Conservation (phyloP, 2,797 vertebrate species). For the Poecilia wingei region DNA sequence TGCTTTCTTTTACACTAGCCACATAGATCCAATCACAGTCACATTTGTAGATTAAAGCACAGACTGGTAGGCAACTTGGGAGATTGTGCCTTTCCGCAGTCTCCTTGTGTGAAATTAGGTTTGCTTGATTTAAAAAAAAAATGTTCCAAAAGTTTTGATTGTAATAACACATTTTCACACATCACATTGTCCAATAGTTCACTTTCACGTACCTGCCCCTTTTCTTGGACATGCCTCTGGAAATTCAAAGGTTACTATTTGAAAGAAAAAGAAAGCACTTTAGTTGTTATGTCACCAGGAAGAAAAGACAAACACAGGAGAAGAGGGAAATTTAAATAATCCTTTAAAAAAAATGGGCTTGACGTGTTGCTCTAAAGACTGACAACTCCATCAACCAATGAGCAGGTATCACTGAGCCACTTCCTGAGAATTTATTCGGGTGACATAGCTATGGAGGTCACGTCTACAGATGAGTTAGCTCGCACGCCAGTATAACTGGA, state of each 20-base stretch:
- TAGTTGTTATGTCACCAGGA: conserved; percentile 18
- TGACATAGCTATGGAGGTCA: conserved; percentile 65
- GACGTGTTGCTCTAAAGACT: conserved; percentile 42
- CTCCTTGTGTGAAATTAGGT: neutral
- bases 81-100: neutral
- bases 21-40: neutral
- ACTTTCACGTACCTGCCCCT: conserved; percentile 83
- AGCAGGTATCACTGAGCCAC: conserved; percentile 43
- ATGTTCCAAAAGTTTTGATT: neutral
- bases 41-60: neutral
- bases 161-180: neutral
- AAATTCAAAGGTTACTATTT: conserved; percentile 69
- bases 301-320: neutral
- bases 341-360: neutral
- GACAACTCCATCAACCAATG: conserved; percentile 68
- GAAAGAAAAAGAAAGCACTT: conserved; percentile 44
- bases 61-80: neutral
- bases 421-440: conserved; percentile 64
- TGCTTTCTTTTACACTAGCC: neutral
- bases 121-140: neutral
- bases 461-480: conserved; percentile 5
- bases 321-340: neutral
- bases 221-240: conserved; percentile 88
- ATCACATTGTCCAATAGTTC: neutral
- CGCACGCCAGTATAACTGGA: neutral